phyloP scores from a whole-genome alignment of 2,888 invertebrate genomes.

The Chaitophorus viminalis region DNA sequence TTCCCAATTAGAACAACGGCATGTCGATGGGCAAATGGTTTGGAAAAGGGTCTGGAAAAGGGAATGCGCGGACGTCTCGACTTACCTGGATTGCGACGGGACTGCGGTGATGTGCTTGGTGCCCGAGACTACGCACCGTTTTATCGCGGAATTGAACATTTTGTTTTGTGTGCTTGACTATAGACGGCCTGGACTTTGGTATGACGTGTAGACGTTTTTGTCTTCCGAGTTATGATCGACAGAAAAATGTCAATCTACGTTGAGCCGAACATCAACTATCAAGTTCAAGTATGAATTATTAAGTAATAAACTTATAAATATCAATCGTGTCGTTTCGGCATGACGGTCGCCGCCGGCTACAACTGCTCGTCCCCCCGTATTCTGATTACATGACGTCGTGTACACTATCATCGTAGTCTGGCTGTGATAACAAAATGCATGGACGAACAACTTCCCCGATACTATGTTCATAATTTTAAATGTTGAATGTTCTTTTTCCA shows the following conservation, averaged over 20 bases:
- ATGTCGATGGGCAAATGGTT: too few relatives aligned
- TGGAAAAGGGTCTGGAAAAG: too few relatives aligned
- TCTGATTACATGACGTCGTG: background rate
- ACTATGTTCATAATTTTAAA: too few relatives aligned
- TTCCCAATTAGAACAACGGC: background rate
- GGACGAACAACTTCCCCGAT: constrained; percentile 13
- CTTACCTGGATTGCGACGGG: constrained; percentile 21
- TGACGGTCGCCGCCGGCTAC: background rate
- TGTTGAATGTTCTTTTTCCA: background rate
- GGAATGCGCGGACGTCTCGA: background rate
- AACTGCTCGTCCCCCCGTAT: background rate
- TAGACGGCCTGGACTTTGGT: background rate
- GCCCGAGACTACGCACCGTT: background rate
- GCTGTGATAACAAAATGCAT: background rate
- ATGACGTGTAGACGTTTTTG: too few relatives aligned
- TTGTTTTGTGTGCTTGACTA: background rate
- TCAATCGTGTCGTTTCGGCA: background rate
- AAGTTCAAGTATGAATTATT: too few relatives aligned
- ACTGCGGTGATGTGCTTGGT: background rate
- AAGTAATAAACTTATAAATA: too few relatives aligned
- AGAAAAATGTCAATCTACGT: too few relatives aligned
- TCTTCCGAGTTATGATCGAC: too few relatives aligned
- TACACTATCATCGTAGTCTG: background rate
- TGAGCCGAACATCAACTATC: too few relatives aligned
- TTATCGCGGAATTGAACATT: constrained; percentile 36